Percentiles rank a stretch among this genome's conserved stretches.
phyloP scores from a whole-genome alignment of 92 coral and sea anemone species.

The Phenganax subtilis region DNA sequence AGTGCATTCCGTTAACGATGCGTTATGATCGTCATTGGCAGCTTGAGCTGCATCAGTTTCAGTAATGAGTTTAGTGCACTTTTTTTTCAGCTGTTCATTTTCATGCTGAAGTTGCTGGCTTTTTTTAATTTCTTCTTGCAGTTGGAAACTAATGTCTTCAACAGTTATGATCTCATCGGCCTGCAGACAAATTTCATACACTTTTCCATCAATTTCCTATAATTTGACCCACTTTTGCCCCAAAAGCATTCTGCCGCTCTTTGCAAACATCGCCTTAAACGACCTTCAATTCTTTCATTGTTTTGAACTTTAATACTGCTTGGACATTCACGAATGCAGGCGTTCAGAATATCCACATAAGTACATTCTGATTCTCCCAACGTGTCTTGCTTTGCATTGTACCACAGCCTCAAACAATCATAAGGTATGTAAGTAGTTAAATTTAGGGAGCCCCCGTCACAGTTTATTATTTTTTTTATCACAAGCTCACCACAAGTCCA shows the following conservation, averaged over 20 bases:
- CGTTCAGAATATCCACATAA: neutral
- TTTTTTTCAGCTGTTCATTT: slow-evolving; percentile 25
- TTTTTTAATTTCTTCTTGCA: slow-evolving; percentile 6
- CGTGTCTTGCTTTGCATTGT: neutral
- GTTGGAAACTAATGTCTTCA: slow-evolving; percentile 11
- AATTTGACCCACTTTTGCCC: neutral
- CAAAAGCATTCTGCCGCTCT: neutral
- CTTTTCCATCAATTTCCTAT: neutral
- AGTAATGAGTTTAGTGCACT: slow-evolving; percentile 15
- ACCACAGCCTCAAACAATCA: slow-evolving; percentile 3
- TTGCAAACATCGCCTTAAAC: neutral
- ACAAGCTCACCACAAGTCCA: too few relatives aligned
- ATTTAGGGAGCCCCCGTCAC: too few relatives aligned
- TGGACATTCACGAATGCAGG: slow-evolving; percentile 22
- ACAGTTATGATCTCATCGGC: slow-evolving; percentile 28
- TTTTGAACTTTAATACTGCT: slow-evolving; percentile 7
- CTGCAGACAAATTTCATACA: neutral
- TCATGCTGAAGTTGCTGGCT: slow-evolving; percentile 17
- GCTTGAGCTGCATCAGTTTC: slow-evolving; percentile 7
- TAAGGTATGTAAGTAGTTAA: neutral
- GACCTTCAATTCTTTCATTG: slow-evolving; percentile 8
- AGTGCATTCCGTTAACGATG: neutral
- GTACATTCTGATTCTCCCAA: neutral
- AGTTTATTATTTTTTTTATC: too few relatives aligned
- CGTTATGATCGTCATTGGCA: neutral